A percentile compares a stretch with the other conserved stretches of the same genome.
Conservation (phyloP, 2,888 invertebrate species). For the Trachelus stipa region DNA sequence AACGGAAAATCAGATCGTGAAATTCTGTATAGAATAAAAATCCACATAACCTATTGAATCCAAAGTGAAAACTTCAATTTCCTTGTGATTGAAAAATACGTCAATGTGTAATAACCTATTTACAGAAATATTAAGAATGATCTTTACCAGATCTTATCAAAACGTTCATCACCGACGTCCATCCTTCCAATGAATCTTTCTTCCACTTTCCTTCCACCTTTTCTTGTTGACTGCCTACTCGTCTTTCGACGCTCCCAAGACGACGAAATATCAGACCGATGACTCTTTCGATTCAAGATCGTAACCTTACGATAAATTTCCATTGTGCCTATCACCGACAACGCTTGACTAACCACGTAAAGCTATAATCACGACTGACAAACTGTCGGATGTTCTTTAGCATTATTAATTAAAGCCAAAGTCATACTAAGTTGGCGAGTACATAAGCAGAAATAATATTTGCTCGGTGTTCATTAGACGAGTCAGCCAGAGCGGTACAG, state of each 20-base stretch:
- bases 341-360: neutral
- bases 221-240: too few species aligned
- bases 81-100: neutral
- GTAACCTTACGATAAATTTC: neutral
- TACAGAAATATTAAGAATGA: neutral
- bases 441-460: slow-evolving; percentile 66
- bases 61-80: neutral
- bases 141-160: neutral
- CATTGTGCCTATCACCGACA: neutral
- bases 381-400: slow-evolving; percentile 49
- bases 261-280: neutral
- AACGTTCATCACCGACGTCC: too few species aligned
- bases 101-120: neutral
- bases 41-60: neutral
- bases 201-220: too few species aligned
- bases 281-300: neutral
- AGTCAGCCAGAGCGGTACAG: slow-evolving; percentile 42
- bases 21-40: too few species aligned
- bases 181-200: too few species aligned
- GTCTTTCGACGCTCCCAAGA: neutral
- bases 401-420: slow-evolving; percentile 65
- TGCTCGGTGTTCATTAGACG: slow-evolving; percentile 65
- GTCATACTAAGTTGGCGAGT: slow-evolving; percentile 63
- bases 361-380: neutral
- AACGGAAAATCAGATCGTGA: too few species aligned